Conservation (phyloP, 2,888 invertebrate species). For the Nomada goodeniana region DNA sequence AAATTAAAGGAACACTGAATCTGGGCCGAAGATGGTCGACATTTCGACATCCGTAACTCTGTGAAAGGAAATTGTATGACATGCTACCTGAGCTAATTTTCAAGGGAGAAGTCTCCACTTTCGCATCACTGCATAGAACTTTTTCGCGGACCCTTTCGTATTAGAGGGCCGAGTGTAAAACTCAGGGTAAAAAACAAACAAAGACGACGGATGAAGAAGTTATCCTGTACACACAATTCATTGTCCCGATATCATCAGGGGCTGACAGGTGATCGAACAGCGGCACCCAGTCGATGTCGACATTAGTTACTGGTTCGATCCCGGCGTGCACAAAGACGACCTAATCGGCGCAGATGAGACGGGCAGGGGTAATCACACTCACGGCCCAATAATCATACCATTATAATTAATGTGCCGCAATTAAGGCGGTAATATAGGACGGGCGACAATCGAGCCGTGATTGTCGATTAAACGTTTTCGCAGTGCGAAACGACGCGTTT, state of each 20-base stretch:
- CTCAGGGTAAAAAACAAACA: no score
- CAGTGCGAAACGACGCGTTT: constrained; percentile 56
- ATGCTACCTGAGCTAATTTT: no score
- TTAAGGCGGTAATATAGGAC: constrained; percentile 73
- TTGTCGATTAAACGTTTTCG: constrained; percentile 76
- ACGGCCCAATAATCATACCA: constrained; percentile 73
- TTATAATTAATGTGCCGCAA: constrained; percentile 78
- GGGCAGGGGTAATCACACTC: constrained; percentile 73
- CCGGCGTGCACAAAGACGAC: constrained; percentile 66
- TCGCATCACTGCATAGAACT: no score
- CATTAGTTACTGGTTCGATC: constrained; percentile 54
- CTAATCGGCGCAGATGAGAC: constrained; percentile 70
- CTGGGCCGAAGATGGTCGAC: no score
- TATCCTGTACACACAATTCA: not conserved
- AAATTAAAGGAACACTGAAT: no score
- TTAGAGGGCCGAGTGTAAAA: no score
- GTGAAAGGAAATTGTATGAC: no score
- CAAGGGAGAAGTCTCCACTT: no score
- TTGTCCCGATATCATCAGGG: not conserved
- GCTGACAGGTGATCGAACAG: constrained; percentile 38
- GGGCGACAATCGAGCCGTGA: constrained; percentile 74
- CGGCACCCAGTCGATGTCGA: constrained; percentile 24
- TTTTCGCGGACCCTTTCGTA: no score
- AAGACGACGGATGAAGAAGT: not conserved
- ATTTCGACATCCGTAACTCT: no score